Evolutionary conservation across 2,113 vertebrate genomes (phyloP).

Genomic region (Hypomesus transpacificus): DNA sequence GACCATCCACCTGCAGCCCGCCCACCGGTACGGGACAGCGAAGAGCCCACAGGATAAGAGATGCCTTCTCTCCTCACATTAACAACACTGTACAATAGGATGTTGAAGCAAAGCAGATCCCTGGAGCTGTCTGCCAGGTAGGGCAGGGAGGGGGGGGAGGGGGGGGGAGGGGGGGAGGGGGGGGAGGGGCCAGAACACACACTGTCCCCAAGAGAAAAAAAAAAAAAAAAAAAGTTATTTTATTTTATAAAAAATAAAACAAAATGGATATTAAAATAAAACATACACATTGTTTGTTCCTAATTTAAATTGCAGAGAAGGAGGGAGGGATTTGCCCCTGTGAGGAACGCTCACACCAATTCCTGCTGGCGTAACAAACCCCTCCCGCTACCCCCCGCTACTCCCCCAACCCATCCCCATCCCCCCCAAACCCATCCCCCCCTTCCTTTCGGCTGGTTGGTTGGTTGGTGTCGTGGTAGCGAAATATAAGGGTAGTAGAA

Average conservation of each 20-base stretch:
- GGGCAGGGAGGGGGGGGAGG: constrained; percentile 47
- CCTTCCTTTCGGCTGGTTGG: constrained; percentile 49
- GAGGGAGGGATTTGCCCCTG: constrained; percentile 60
- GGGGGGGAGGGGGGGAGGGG: constrained; percentile 49
- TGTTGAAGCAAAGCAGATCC: constrained; percentile 69
- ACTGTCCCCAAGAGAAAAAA: constrained; percentile 43
- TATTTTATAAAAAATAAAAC: constrained; percentile 45
- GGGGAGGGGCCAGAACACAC: constrained; percentile 41
- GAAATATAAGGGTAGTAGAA: constrained; percentile 63
- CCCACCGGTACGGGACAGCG: constrained; percentile 8
- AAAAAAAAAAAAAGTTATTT: constrained; percentile 41
- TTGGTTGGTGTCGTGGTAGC: constrained; percentile 53
- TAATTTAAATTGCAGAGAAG: constrained; percentile 69
- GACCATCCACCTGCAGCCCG: constrained; percentile 37
- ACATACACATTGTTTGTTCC: constrained; percentile 72
- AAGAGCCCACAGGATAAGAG: constrained; percentile 66
- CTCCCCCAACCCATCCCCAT: constrained; percentile 23
- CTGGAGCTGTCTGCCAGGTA: constrained; percentile 65
- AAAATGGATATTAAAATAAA: constrained; percentile 51
- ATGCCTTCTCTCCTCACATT: constrained; percentile 49
- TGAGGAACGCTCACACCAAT: constrained; percentile 68
- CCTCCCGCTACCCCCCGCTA: constrained; percentile 41
- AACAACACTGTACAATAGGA: constrained; percentile 61
- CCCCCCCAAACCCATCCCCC: constrained; percentile 26
- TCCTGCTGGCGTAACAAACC: constrained; percentile 70